phyloP scores from a whole-genome alignment of 2,888 invertebrate species.

The Caenorhabditis japonica region DNA sequence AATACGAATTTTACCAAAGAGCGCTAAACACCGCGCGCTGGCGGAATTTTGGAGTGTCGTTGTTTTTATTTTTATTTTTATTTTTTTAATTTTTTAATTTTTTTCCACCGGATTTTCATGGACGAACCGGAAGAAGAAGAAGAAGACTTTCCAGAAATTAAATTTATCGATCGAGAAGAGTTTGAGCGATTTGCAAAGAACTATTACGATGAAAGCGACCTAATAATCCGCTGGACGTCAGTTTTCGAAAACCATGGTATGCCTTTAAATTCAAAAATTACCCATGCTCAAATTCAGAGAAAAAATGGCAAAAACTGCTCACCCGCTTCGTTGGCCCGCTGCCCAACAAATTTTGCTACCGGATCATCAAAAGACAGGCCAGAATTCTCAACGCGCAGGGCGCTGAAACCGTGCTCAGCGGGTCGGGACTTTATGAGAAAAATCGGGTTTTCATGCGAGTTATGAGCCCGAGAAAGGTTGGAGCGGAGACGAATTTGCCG shows the following conservation, averaged over 20 bases:
- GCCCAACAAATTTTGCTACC: constrained; percentile 5
- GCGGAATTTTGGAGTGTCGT: constrained; percentile 30
- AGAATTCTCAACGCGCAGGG: neutral
- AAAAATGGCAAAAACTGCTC: constrained; percentile 8
- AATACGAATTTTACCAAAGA: neutral
- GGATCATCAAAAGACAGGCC: constrained; percentile 6
- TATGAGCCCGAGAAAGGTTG: constrained; percentile 1
- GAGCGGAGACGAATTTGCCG: neutral
- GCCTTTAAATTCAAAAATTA: too few relatives aligned
- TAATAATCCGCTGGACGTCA: constrained; percentile 7
- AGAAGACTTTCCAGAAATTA: constrained; percentile 11
- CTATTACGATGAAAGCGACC: neutral
- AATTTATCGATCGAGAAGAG: constrained; percentile 16
- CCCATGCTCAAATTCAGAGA: constrained; percentile 3
- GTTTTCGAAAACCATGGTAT: neutral
- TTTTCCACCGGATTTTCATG: neutral
- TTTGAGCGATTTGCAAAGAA: neutral
- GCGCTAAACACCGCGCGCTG: constrained; percentile 15
- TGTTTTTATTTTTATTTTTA: neutral
- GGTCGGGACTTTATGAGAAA: neutral
- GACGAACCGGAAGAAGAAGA: constrained; percentile 9
- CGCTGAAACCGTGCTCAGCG: neutral
- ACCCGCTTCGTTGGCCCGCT: neutral
- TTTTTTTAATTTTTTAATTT: neutral
- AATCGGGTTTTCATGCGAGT: neutral